phyloP scores from a whole-genome alignment of 2,113 vertebrate genomes.

The Oncorhynchus mykiss region DNA sequence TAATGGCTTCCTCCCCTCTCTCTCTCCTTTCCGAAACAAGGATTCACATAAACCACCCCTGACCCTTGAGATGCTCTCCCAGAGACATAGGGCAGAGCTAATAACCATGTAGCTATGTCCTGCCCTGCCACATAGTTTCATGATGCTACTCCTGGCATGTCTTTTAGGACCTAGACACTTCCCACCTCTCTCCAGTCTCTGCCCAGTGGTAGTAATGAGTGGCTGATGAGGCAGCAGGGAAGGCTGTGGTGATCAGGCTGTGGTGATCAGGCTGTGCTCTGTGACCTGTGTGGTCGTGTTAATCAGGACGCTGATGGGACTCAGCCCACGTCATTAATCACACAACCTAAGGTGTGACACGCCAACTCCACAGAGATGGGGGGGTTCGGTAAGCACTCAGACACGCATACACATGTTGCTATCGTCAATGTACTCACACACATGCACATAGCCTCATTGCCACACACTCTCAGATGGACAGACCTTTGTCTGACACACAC shows the following conservation, averaged over 20 bases:
- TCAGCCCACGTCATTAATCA: constrained; percentile 93
- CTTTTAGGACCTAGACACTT: background rate
- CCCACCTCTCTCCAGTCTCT: background rate
- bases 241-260: constrained; percentile 61
- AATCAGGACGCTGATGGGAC: constrained; percentile 93
- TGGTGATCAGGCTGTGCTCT: constrained; percentile 83
- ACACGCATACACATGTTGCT: background rate
- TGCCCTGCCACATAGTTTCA: background rate
- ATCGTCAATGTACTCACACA: background rate
- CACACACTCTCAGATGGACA: constrained; percentile 64
- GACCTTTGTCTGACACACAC: too few relatives aligned
- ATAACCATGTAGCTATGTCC: background rate
- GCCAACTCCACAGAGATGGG: constrained; percentile 71
- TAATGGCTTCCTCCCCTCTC: too few relatives aligned
- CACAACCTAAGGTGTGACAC: constrained; percentile 81
- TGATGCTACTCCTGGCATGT: background rate
- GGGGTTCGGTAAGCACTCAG: background rate
- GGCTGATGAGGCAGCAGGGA: constrained; percentile 52
- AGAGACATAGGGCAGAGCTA: background rate
- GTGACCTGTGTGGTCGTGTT: constrained; percentile 91
- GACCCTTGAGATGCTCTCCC: background rate
- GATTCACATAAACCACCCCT: background rate
- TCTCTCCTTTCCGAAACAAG: background rate
- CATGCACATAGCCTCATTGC: constrained; percentile 29
- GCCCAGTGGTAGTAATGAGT: constrained; percentile 50